phyloP scores from a whole-genome alignment of 2,888 invertebrate species.

The Adela reaumurella region DNA sequence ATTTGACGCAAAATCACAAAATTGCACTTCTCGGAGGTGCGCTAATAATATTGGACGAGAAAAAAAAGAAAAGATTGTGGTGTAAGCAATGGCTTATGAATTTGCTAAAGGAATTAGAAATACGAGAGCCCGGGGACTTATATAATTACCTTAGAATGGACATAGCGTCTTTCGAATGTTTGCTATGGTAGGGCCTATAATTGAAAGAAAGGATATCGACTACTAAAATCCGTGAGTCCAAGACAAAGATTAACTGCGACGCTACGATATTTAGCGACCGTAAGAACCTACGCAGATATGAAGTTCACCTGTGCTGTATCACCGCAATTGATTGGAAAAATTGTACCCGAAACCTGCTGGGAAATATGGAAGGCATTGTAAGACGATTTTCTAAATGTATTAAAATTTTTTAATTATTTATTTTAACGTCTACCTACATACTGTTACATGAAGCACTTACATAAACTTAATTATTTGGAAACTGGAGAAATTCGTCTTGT shows the following conservation, averaged over 20 bases:
- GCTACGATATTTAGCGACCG: constrained; percentile 5
- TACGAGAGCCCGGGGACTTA: not conserved
- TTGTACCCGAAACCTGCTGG: constrained; percentile 7
- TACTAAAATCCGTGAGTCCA: constrained; percentile 2
- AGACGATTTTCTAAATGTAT: constrained; percentile 2
- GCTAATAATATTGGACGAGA: constrained; percentile 3
- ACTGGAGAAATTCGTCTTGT: too few species aligned
- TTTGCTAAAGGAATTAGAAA: constrained; percentile 3
- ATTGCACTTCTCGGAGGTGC: constrained; percentile 1
- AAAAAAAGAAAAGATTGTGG: constrained; percentile 3
- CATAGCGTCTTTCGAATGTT: constrained; percentile 3
- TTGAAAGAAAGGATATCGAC: constrained; percentile 3
- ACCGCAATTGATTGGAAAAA: constrained; percentile 4
- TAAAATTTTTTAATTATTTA: constrained; percentile 2
- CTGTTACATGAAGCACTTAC: too few species aligned
- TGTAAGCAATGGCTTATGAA: constrained; percentile 1
- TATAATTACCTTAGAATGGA: constrained; percentile 4
- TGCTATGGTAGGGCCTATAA: constrained; percentile 4
- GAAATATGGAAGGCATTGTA: constrained; percentile 5
- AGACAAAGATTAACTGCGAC: constrained; percentile 5
- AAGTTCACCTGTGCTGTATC: constrained; percentile 5
- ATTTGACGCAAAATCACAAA: not conserved
- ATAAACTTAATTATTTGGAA: too few species aligned
- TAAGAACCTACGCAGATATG: constrained; percentile 3
- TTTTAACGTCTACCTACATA: too few species aligned